These are phyloP conservation scores for Pseudobourletiella spinata DNA, from an alignment of 1,140 invertebrate species.

Conservation along the genomic window DNA sequence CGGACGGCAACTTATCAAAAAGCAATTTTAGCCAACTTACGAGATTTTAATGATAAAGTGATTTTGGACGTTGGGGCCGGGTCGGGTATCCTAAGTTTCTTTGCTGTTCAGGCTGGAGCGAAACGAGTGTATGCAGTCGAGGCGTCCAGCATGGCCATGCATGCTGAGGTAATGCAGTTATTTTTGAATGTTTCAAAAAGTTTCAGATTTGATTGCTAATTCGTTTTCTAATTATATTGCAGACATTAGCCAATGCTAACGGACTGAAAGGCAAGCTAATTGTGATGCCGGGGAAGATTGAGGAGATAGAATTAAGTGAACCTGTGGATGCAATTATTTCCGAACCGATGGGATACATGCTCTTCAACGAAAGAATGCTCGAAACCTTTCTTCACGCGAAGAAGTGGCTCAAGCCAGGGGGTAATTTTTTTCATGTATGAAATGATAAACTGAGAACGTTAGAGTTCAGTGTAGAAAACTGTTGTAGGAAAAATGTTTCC, in stretches of 20 bases:
- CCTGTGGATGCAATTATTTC: constrained; percentile 95
- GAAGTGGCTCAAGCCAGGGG: constrained; percentile 89
- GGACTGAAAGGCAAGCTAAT: constrained; percentile 75
- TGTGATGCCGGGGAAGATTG: constrained; percentile 95
- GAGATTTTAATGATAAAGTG: constrained; percentile 86
- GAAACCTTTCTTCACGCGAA: constrained; percentile 98
- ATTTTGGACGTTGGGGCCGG: constrained; percentile 95
- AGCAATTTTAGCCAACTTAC: constrained; percentile 85
- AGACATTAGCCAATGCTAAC: constrained; percentile 80
- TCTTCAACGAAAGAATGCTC: constrained; percentile 98
- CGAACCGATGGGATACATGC: constrained; percentile 99
- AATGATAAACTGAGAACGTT: too few relatives aligned
- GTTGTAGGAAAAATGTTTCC: constrained; percentile 85
- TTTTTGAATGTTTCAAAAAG: constrained; percentile 2
- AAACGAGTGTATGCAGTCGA: constrained; percentile 96
- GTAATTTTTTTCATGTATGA: too few relatives aligned
- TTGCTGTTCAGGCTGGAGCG: constrained; percentile 95
- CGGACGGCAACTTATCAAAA: constrained; percentile 96
- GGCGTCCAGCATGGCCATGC: constrained; percentile 95
- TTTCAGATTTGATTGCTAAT: not conserved
- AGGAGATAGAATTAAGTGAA: constrained; percentile 93
- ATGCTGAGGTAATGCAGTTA: constrained; percentile 63
- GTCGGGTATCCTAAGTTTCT: constrained; percentile 96
- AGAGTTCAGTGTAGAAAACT: too few relatives aligned
- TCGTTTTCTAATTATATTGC: constrained; percentile 19